Evolutionary conservation across 2,113 vertebrate species (phyloP).

Genomic region (Phalacrocorax pelagicus): DNA sequence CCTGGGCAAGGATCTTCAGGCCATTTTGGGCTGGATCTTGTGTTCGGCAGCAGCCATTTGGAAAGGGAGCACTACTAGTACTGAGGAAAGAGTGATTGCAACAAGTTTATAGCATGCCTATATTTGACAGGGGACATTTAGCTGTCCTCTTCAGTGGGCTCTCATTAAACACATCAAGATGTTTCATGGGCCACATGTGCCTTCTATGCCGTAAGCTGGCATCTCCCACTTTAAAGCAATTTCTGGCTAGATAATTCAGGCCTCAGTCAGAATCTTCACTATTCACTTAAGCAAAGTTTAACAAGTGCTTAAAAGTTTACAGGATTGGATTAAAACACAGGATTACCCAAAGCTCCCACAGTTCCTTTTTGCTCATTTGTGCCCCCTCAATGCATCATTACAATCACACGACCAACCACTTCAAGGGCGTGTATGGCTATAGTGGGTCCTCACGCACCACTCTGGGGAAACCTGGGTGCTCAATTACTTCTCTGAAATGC

Average conservation of each 20-base stretch:
- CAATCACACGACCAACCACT: no score
- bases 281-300: neutral
- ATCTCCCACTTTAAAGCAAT: neutral
- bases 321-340: neutral
- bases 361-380: neutral
- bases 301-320: neutral
- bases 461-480: no score
- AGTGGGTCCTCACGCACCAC: no score
- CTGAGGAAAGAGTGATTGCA: neutral
- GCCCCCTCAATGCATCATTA: neutral
- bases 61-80: neutral
- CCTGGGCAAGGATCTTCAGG: neutral
- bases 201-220: neutral
- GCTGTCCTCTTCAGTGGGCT: neutral
- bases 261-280: neutral
- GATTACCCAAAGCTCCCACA: neutral
- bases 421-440: no score
- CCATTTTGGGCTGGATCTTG: neutral
- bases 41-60: neutral
- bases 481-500: no score
- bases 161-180: neutral
- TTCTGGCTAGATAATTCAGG: neutral
- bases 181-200: neutral
- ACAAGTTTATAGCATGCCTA: neutral
- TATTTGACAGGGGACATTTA: neutral